Percentiles rank a stretch among this genome's conserved stretches.
These are phyloP conservation scores for Pycnomerus fuliginosus DNA, from an alignment of 2,888 invertebrate genomes.

Conservation along the genomic window DNA sequence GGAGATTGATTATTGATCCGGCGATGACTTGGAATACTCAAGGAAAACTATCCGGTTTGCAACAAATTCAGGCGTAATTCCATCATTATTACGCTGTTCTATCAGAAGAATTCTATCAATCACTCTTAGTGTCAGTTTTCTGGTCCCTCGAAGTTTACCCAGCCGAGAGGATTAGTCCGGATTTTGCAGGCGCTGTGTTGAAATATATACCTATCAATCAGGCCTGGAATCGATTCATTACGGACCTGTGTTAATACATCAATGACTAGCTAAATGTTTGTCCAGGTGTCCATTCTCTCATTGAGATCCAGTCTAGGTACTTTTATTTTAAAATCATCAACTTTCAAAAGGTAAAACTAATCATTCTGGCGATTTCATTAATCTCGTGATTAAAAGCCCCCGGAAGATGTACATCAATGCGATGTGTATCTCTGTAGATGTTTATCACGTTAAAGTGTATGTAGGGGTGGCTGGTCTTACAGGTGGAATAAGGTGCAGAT, in stretches of 20 bases:
- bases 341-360: too few species aligned
- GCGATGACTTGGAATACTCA: slow-evolving; percentile 35
- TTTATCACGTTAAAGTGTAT: too few species aligned
- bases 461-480: too few species aligned
- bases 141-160: slow-evolving; percentile 30
- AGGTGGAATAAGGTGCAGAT: too few species aligned
- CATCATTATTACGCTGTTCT: slow-evolving; percentile 46
- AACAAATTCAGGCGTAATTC: too few species aligned
- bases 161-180: slow-evolving; percentile 30
- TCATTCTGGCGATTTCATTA: too few species aligned
- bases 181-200: slow-evolving; percentile 40
- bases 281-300: slow-evolving; percentile 15
- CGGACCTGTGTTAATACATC: neutral
- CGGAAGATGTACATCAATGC: too few species aligned
- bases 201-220: slow-evolving; percentile 52
- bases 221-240: slow-evolving; percentile 39
- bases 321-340: too few species aligned
- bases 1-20: slow-evolving; percentile 36
- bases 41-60: too few species aligned
- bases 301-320: too few species aligned
- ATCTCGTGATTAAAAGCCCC: too few species aligned
- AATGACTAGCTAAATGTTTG: slow-evolving; percentile 17
- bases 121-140: slow-evolving; percentile 52
- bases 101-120: slow-evolving; percentile 49
- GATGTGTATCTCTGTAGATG: too few species aligned